Evolutionary conservation across 2,888 invertebrate genomes (phyloP).

Genomic region (Melipona bicolor): DNA sequence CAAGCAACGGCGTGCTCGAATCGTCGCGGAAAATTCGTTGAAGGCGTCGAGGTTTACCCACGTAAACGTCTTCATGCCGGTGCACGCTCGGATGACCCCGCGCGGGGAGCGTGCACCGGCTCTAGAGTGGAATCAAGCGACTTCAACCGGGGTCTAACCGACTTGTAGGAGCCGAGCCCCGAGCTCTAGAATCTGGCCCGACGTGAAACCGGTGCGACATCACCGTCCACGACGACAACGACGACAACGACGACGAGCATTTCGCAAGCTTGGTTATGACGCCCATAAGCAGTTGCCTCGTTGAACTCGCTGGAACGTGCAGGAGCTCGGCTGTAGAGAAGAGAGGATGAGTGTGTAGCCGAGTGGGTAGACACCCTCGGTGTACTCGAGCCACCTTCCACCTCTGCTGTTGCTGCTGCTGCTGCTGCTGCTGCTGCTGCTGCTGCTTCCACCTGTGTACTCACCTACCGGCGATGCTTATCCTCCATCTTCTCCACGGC

Average conservation of each 20-base stretch:
- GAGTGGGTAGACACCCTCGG: constrained; percentile 58
- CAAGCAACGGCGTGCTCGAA: constrained; percentile 33
- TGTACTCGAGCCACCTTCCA: constrained; percentile 36
- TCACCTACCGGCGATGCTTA: constrained; percentile 17
- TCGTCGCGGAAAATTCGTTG: constrained; percentile 62
- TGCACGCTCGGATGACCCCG: constrained; percentile 73
- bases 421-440: background rate
- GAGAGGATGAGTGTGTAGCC: constrained; percentile 62
- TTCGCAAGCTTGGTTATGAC: constrained; percentile 71
- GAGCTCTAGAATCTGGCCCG: constrained; percentile 21
- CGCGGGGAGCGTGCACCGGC: constrained; percentile 27
- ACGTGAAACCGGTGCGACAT: constrained; percentile 29
- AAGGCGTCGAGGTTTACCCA: constrained; percentile 69
- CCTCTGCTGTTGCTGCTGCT: background rate
- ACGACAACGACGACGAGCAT: constrained; percentile 52
- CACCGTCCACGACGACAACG: constrained; percentile 7
- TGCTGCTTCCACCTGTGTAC: constrained; percentile 26
- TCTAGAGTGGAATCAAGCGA: constrained; percentile 50
- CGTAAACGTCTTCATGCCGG: constrained; percentile 77
- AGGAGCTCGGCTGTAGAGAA: constrained; percentile 40
- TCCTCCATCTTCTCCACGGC: constrained; percentile 27
- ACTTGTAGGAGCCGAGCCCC: constrained; percentile 27
- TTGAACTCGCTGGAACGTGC: constrained; percentile 71
- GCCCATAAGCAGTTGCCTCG: constrained; percentile 73
- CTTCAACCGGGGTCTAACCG: constrained; percentile 38